These are phyloP conservation scores for Gastracanthus pulcherrimus DNA, from an alignment of 2,888 invertebrate species.

Conservation along the genomic window DNA sequence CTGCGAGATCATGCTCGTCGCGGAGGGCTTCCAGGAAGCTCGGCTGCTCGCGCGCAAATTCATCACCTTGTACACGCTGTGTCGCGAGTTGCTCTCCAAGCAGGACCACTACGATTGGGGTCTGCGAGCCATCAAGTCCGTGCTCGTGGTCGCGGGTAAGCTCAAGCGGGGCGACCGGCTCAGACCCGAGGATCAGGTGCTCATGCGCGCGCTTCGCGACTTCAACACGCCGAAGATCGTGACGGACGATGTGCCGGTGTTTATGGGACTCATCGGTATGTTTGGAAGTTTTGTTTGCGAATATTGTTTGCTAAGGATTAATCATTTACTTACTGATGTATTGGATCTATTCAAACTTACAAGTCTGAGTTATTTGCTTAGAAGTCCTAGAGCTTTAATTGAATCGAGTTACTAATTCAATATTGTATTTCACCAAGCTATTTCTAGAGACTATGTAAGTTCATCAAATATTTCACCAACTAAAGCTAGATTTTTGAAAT, in stretches of 20 bases:
- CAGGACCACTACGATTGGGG: conserved; percentile 99
- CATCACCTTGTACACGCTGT: conserved; percentile 94
- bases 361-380: too few species aligned
- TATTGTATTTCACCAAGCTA: too few species aligned
- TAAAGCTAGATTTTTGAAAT: too few species aligned
- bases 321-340: too few species aligned
- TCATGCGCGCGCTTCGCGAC: conserved; percentile 95
- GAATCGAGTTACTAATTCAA: too few species aligned
- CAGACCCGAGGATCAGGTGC: conserved; percentile 93
- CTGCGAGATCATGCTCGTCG: conserved; percentile 97
- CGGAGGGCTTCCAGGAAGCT: conserved; percentile 96
- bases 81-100: conserved; percentile 93
- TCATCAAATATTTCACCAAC: too few species aligned
- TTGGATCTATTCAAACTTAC: too few species aligned
- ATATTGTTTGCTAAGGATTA: too few species aligned
- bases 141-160: conserved; percentile 95
- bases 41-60: conserved; percentile 94
- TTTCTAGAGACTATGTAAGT: too few species aligned
- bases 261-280: conserved; percentile 93
- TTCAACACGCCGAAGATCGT: conserved; percentile 97
- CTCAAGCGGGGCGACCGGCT: conserved; percentile 88
- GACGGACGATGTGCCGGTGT: conserved; percentile 93
- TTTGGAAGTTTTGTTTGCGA: background rate
- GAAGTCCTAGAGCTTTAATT: too few species aligned
- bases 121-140: conserved; percentile 95